Evolutionary conservation across 2,113 vertebrate genomes (phyloP).

Genomic region (Pygoscelis antarcticus): DNA sequence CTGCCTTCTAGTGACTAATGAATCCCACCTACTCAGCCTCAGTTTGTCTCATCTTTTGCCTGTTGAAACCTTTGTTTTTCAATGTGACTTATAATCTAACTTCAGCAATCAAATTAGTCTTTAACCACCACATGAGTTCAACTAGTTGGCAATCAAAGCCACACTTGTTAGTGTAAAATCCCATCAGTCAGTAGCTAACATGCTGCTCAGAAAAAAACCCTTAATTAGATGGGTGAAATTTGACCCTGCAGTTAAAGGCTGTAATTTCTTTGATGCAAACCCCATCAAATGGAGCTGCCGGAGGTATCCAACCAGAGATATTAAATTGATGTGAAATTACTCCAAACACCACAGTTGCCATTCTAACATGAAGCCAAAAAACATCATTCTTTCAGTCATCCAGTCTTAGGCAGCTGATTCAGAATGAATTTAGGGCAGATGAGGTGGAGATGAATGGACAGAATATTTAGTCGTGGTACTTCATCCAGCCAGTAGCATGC

Average conservation of each 20-base stretch:
- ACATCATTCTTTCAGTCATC: not conserved
- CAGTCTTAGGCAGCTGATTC: not conserved
- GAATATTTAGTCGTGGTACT: not conserved
- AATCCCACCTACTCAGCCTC: not conserved
- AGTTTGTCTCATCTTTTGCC: not conserved
- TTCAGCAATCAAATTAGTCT: not conserved
- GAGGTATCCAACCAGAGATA: not conserved
- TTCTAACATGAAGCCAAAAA: not conserved
- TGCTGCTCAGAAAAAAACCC: not conserved
- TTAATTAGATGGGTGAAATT: not conserved
- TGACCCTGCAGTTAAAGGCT: not conserved
- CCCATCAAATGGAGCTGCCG: not conserved
- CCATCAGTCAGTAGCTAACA: not conserved
- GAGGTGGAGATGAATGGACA: not conserved
- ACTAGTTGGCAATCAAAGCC: not conserved
- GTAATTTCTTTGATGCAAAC: not conserved
- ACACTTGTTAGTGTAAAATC: not conserved
- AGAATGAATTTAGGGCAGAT: not conserved
- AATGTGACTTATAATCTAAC: not conserved
- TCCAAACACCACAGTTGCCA: not conserved
- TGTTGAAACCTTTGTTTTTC: not conserved
- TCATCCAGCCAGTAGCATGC: not conserved
- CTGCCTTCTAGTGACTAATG: slow-evolving; percentile 9
- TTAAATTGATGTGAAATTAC: not conserved
- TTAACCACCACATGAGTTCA: not conserved